A percentile compares a stretch with the other conserved stretches of the same genome.
These are phyloP conservation scores for Thaumatotibia leucotreta DNA, from an alignment of 1,140 invertebrate species.

Conservation along the genomic window DNA sequence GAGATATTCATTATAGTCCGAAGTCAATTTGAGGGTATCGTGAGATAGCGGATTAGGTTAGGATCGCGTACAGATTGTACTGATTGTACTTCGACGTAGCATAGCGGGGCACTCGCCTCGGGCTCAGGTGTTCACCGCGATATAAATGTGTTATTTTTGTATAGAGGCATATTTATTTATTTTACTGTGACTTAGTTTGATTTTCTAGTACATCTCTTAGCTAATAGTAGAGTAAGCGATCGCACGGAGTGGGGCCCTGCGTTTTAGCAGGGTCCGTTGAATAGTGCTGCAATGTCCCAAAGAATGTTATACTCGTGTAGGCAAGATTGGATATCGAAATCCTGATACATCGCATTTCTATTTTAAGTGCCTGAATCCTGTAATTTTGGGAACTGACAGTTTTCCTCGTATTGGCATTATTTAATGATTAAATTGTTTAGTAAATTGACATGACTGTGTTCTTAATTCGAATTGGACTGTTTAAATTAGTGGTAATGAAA, in stretches of 20 bases:
- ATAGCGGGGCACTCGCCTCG: slow-evolving; percentile 39
- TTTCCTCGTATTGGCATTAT: slow-evolving; percentile 18
- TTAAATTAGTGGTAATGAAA: slow-evolving; percentile 44
- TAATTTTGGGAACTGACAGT: slow-evolving; percentile 40
- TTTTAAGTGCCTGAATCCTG: slow-evolving; percentile 23
- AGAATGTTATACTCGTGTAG: slow-evolving; percentile 68
- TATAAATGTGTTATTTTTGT: slow-evolving; percentile 71
- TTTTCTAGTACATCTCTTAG: slow-evolving; percentile 60
- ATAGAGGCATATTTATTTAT: slow-evolving; percentile 75
- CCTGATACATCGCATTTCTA: slow-evolving; percentile 25
- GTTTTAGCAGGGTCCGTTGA: slow-evolving; percentile 71
- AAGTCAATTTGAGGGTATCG: slow-evolving; percentile 53
- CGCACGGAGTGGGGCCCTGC: slow-evolving; percentile 65
- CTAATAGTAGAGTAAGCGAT: slow-evolving; percentile 60
- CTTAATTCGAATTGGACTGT: slow-evolving; percentile 34
- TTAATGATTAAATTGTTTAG: slow-evolving; percentile 23
- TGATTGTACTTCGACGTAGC: not conserved
- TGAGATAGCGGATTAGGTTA: slow-evolving; percentile 28
- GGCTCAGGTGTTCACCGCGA: slow-evolving; percentile 63
- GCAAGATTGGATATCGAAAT: slow-evolving; percentile 35
- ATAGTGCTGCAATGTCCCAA: slow-evolving; percentile 70
- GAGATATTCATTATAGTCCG: slow-evolving; percentile 49
- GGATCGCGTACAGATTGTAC: slow-evolving; percentile 15
- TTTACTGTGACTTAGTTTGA: slow-evolving; percentile 60
- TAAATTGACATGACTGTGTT: slow-evolving; percentile 22